These are phyloP conservation scores for Lepidochitona cinerea DNA, from an alignment of 2,888 invertebrate genomes.

Conservation along the genomic window DNA sequence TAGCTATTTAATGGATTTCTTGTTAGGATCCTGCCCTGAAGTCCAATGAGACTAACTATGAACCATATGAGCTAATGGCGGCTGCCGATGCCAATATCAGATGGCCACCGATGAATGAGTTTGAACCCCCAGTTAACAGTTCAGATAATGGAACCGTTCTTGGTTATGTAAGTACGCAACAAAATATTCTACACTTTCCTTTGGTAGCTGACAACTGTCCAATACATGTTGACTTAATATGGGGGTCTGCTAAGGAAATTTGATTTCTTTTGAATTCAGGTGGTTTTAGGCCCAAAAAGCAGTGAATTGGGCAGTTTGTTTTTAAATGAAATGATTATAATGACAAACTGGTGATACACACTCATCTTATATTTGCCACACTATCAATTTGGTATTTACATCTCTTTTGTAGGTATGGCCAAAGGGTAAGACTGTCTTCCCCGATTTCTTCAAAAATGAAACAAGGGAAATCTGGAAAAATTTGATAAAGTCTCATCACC, in stretches of 20 bases:
- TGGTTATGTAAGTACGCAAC: neutral
- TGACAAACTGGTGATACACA: too few relatives aligned
- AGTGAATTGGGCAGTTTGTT: too few relatives aligned
- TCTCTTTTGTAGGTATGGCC: slow-evolving; percentile 67
- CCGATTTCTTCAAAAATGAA: slow-evolving; percentile 61
- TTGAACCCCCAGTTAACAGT: slow-evolving; percentile 1
- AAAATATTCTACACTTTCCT: too few relatives aligned
- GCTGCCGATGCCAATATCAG: slow-evolving; percentile 2
- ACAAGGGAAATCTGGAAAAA: slow-evolving; percentile 57
- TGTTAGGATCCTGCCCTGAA: slow-evolving; percentile 10
- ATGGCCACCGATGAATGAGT: neutral
- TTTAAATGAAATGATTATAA: too few relatives aligned
- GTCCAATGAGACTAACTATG: neutral
- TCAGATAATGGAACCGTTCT: neutral
- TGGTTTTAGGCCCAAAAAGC: too few relatives aligned
- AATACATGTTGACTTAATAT: too few relatives aligned
- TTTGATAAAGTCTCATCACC: slow-evolving; percentile 51
- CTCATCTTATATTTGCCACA: too few relatives aligned
- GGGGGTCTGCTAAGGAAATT: too few relatives aligned
- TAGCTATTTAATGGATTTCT: too few relatives aligned
- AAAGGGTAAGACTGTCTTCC: slow-evolving; percentile 60
- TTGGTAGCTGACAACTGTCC: too few relatives aligned
- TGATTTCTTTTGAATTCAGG: too few relatives aligned
- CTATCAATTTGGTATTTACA: too few relatives aligned
- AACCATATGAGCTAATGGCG: neutral